Evolutionary conservation across 2,113 vertebrate species (phyloP), one percentile per base, ranked within the genome.

Genomic region (Scopus umbretta): DNA sequence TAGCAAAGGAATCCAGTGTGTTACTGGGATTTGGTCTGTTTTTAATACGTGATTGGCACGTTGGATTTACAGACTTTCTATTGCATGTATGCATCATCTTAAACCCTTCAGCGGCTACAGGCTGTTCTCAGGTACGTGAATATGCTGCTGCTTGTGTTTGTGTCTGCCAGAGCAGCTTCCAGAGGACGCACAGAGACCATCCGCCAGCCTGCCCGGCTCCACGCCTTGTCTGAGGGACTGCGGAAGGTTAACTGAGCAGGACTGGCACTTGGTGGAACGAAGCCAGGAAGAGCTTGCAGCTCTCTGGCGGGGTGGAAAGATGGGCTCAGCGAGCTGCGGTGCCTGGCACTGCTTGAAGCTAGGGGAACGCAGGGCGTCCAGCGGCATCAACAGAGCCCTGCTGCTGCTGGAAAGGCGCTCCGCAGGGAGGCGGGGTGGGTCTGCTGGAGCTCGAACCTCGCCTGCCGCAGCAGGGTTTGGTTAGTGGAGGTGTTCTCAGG

Each of bases 281-380:
- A 78, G 87, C 96, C 93, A 95, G 72, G 94, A 82, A 43, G 88
- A 91, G 91, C 95, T 86, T 43, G 86, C 50, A 72, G 88, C 89
- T 80, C 82, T 85, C 63, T 91, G 81, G 2, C 7, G 2, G 68
- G 11, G 34, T 0, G 27, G 81, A 74, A 96, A 32, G 90, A 92
- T 73, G 62, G 96, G 81, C 88, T 96, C 50, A 45, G 92, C 3
- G 42, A 91, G 94, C 95, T 45, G 38, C 12, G n/a, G 97, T 32
- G 98, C 98, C 98, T 98, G 98, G 98, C 95, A 98, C 98, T 66
- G 76, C 61, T 63, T 92, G 96, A 88, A 89, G 56, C 73, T 4
- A 1, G 65, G 97, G 96, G 96, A 97, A 95, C 81, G 86, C 88
- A 30, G 91, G 49, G 67, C 17, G 20, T 68, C 90, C 66, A 80